A percentile compares a stretch with the other conserved stretches of the same genome.
These are phyloP conservation scores for Lasioglossum oenotherae DNA, from an alignment of 2,888 invertebrate species.

Conservation along the genomic window DNA sequence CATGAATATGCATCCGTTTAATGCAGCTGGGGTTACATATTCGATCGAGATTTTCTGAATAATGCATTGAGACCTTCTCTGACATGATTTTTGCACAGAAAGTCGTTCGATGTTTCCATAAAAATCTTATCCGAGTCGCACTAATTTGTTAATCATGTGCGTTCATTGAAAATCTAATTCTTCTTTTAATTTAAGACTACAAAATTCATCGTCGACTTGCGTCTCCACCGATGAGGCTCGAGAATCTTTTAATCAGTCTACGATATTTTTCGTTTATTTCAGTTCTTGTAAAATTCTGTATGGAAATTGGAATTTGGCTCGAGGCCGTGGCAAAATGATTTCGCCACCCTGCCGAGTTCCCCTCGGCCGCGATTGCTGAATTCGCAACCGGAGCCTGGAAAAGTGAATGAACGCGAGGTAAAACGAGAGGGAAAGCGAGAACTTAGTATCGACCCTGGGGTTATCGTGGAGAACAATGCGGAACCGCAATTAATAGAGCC, in stretches of 20 bases:
- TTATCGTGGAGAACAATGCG: constrained; percentile 63
- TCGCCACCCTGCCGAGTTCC: background rate
- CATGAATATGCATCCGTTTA: constrained; percentile 43
- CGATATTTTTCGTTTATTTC: background rate
- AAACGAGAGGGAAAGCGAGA: constrained; percentile 5
- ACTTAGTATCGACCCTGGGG: constrained; percentile 23
- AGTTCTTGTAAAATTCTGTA: background rate
- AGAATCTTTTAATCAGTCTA: background rate
- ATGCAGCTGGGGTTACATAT: constrained; percentile 36
- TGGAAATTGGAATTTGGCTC: background rate
- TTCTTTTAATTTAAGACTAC: no score
- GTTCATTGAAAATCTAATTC: no score
- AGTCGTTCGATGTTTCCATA: no score
- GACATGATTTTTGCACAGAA: background rate
- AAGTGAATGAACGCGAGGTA: constrained; percentile 1
- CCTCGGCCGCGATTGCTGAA: background rate
- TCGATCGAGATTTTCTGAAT: constrained; percentile 32
- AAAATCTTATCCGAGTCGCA: background rate
- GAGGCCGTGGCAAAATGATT: background rate
- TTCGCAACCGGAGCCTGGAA: background rate
- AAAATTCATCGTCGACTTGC: no score
- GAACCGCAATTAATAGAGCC: constrained; percentile 76
- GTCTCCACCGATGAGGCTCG: no score
- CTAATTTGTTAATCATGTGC: no score
- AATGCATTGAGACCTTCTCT: constrained; percentile 15